Base-by-base conservation (phyloP, 1,140 invertebrate genomes). In the Drosophila quadrilineata region DNA sequence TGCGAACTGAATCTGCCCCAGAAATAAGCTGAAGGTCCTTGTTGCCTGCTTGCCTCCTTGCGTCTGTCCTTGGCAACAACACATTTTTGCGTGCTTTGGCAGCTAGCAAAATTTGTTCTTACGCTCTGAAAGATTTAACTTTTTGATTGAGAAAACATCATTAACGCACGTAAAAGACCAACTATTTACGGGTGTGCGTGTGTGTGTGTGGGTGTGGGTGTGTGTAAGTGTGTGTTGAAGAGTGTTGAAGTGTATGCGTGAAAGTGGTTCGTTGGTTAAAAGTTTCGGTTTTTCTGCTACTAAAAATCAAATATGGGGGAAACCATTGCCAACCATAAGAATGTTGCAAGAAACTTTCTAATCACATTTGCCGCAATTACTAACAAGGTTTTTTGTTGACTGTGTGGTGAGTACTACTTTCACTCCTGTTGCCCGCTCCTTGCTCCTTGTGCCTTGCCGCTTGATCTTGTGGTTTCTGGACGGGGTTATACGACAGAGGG, bases 111-210 rank as follows among this genome's bases (percentile, higher is more conserved):
- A 73, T 66, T 84, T 60, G 54, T 70, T 71, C 71, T 71, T 75
- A 57, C 65, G 75, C 75, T 74, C 59, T 64, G 60, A 50, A 85
- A 84, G 79, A 84, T 85, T 84, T 85, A 84, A 84, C 79, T 84
- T 84, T 84, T 84, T 84, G 79, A 84, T 84, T 84, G 79, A 85
- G 79, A 84, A 84, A 84, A 84, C 79, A 84, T 84, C 79, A 84
- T 84, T 84, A 84, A 84, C 79, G 79, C 79, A 84, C 79, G 79
- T 84, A 84, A 84, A 84, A 84, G 60, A 74, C 77, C 75, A 84
- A 84, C 79, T 84, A 84, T 74, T 84, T 79, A 85, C 62, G 66
- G 57, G 43, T 63, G 33, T 54, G 53, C 46, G 28, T 52, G 35
- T 48, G 41, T 54, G 36, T 16, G 29, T 14, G 29, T 12, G 17